These are phyloP conservation scores for Anarhynchus alexandrinus DNA, from an alignment of 2,113 vertebrate species.

Conservation along the genomic window DNA sequence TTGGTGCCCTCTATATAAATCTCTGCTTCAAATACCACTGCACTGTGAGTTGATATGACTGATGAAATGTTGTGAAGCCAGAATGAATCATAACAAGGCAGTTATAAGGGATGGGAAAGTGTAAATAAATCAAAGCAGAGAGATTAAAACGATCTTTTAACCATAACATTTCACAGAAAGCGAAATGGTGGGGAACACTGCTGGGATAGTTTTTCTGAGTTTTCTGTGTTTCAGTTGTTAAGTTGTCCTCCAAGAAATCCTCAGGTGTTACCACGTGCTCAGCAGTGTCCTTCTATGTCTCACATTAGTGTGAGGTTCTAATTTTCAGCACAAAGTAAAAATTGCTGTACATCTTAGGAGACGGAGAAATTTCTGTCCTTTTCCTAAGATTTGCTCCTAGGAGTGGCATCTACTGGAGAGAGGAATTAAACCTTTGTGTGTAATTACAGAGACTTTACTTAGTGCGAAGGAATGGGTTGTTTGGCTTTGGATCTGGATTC, in stretches of 20 bases:
- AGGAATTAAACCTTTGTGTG: neutral
- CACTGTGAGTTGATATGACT: neutral
- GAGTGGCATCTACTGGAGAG: neutral
- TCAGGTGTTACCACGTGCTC: neutral
- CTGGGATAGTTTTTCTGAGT: neutral
- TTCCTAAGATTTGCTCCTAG: neutral
- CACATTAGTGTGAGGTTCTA: neutral
- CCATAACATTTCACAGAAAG: neutral
- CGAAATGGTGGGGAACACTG: neutral
- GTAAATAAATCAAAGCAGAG: conserved; percentile 37
- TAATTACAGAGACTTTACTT: neutral
- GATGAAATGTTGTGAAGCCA: neutral
- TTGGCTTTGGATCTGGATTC: neutral
- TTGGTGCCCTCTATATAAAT: neutral
- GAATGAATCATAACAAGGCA: conserved; percentile 27
- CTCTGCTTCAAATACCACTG: neutral
- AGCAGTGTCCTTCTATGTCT: neutral
- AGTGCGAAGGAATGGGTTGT: neutral
- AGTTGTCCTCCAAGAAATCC: neutral
- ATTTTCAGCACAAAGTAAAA: neutral
- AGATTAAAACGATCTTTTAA: conserved; percentile 20
- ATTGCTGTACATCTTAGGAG: neutral
- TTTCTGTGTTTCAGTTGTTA: neutral
- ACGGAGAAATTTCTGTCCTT: neutral
- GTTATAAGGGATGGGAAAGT: neutral